phyloP scores from a whole-genome alignment of 2,888 invertebrate species.

The Orgyia antiqua region DNA sequence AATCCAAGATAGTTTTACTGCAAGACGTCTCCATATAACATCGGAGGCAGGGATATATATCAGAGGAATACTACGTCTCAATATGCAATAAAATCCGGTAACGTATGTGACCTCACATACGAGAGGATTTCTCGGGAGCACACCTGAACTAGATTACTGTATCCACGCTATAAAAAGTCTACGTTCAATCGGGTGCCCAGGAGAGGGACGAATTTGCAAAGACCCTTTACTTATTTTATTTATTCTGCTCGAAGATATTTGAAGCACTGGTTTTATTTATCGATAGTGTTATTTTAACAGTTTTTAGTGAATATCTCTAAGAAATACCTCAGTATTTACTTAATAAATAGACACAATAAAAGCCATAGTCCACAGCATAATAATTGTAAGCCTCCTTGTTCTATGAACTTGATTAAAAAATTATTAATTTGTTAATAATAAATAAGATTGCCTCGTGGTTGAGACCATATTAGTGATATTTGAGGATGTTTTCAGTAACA shows the following conservation, averaged over 20 bases:
- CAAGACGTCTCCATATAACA: conserved; percentile 46
- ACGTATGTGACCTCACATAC: conserved; percentile 65
- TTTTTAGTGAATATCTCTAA: no score
- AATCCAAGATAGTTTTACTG: conserved; percentile 49
- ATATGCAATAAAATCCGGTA: conserved; percentile 72
- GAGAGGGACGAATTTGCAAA: conserved; percentile 58
- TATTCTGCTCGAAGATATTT: conserved; percentile 46
- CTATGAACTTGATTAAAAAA: no score
- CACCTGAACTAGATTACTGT: conserved; percentile 75
- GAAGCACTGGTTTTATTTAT: conserved; percentile 41
- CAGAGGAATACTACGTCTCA: conserved; percentile 68
- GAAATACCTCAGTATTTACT: no score
- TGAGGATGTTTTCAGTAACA: no score
- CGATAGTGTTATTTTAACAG: no score
- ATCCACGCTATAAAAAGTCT: conserved; percentile 64
- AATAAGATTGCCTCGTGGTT: no score
- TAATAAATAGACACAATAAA: no score
- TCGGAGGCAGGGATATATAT: conserved; percentile 48
- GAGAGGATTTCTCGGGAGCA: conserved; percentile 60
- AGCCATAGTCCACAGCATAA: no score
- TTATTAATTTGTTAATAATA: no score
- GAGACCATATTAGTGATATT: no score
- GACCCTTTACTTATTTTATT: conserved; percentile 50
- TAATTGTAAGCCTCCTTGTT: no score
- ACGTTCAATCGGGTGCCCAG: conserved; percentile 54